These are phyloP conservation scores for Colletes latitarsis DNA, from an alignment of 1,140 invertebrate genomes.

Conservation along the genomic window DNA sequence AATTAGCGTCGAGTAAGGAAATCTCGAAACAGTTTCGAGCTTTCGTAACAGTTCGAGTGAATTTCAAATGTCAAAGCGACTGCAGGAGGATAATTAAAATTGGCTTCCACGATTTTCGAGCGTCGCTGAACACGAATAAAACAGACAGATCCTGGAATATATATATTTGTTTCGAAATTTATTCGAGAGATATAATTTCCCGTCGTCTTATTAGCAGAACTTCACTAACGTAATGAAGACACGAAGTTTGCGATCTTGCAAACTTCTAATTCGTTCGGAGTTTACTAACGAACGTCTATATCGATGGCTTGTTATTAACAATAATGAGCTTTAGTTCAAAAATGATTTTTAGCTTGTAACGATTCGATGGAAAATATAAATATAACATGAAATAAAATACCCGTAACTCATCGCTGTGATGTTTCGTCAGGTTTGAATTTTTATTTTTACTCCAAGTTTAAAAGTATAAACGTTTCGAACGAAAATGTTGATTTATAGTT, in stretches of 20 bases:
- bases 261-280: neutral
- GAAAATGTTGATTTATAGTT: too few species aligned
- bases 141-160: neutral
- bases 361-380: too few species aligned
- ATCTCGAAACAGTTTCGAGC: constrained; percentile 5
- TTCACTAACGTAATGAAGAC: neutral
- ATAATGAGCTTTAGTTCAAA: too few species aligned
- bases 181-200: neutral
- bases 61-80: neutral
- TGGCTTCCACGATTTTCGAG: constrained; percentile 10
- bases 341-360: too few species aligned
- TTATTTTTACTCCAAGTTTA: neutral
- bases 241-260: neutral
- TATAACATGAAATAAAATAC: too few species aligned
- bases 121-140: constrained; percentile 23
- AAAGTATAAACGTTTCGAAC: too few species aligned
- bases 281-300: neutral
- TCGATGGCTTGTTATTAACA: neutral
- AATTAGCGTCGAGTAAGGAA: constrained; percentile 15
- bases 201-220: neutral
- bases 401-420: too few species aligned
- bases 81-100: constrained; percentile 15
- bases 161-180: neutral
- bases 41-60: neutral
- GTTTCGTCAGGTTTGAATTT: neutral